A percentile compares a stretch with the other conserved stretches of the same genome.
Evolutionary conservation across 2,797 vertebrate species (phyloP).

Genomic region (Rhinatrema bivittatum): DNA sequence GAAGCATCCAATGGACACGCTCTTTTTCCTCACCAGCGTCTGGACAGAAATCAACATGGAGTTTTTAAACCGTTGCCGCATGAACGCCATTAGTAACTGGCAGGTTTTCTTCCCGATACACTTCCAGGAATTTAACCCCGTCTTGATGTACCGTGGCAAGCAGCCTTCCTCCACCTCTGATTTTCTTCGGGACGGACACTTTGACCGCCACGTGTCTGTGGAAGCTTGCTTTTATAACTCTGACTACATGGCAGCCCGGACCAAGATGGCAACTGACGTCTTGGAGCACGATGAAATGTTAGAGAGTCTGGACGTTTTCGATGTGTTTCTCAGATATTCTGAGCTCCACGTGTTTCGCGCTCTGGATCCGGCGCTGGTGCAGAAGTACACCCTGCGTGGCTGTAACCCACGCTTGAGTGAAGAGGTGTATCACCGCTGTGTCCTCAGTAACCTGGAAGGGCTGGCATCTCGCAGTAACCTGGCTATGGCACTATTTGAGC

Average conservation of each 20-base stretch:
- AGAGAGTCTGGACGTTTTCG: constrained; percentile 88
- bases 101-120: constrained; percentile 95
- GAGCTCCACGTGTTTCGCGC: constrained; percentile 91
- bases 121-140: constrained; percentile 91
- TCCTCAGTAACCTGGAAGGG: constrained; percentile 88
- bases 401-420: constrained; percentile 90
- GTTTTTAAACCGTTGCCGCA: constrained; percentile 89
- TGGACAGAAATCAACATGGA: constrained; percentile 86
- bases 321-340: constrained; percentile 90
- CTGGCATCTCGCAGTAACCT: constrained; percentile 84
- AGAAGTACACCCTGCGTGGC: constrained; percentile 75
- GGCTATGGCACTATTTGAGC: constrained; percentile 87
- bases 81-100: constrained; percentile 95
- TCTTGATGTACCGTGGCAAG: constrained; percentile 65
- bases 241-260: constrained; percentile 87
- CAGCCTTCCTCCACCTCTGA: constrained; percentile 66
- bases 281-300: constrained; percentile 84
- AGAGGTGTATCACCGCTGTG: constrained; percentile 89
- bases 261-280: constrained; percentile 79
- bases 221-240: constrained; percentile 98
- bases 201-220: constrained; percentile 82
- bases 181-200: constrained; percentile 72
- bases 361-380: constrained; percentile 86
- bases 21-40: constrained; percentile 80
- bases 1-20: constrained; percentile 91